Conservation (phyloP, 1,140 invertebrate species). For the Penaeus japonicus region DNA sequence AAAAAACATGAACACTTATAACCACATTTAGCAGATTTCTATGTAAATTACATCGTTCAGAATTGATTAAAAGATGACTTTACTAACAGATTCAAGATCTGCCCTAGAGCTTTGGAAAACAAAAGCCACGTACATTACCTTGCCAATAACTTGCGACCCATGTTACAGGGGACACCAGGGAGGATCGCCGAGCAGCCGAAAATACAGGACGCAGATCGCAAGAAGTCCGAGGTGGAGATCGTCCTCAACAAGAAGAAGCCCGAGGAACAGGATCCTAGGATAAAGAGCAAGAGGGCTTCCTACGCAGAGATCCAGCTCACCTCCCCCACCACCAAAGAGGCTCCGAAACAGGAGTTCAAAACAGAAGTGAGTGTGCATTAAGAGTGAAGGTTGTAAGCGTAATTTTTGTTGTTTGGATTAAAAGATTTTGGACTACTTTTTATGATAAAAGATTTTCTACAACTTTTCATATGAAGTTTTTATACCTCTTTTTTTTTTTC, state of each 20-base stretch:
- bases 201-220: conserved; percentile 15
- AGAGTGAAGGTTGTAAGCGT: background rate
- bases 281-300: conserved; percentile 33
- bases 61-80: no score
- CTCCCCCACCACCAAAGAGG: conserved; percentile 47
- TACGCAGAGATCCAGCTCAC: conserved; percentile 49
- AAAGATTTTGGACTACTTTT: no score
- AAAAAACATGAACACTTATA: no score
- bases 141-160: background rate
- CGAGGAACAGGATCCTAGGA: background rate
- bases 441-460: no score
- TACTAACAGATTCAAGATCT: no score
- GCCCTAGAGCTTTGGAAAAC: no score
- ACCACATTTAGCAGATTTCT: no score
- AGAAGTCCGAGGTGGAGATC: conserved; percentile 48
- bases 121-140: no score
- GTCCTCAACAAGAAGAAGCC: conserved; percentile 39
- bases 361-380: conserved; percentile 35
- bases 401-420: no score
- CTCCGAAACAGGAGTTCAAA: conserved; percentile 23
- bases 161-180: conserved; percentile 7
- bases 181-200: background rate
- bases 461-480: no score
- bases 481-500: no score
- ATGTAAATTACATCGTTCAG: no score